Base-by-base conservation (phyloP, 1,140 invertebrate genomes). In the Oncopodura yosiiana region DNA sequence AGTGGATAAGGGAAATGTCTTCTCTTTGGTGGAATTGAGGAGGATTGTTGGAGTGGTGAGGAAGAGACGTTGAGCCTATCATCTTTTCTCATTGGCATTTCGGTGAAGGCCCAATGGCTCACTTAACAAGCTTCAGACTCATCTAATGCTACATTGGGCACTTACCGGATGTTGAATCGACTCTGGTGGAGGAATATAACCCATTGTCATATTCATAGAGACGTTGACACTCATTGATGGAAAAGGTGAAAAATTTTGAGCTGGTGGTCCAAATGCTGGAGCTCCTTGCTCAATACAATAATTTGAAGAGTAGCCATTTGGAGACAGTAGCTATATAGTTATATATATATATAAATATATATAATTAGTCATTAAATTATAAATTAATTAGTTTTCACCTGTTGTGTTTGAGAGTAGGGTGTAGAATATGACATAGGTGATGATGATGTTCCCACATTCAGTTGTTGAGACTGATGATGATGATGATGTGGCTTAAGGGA, bases 151-250 rank as follows among this genome's bases (percentile, higher is more conserved):
- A 49, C 8, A 23, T 19, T 23, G 9, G 18, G 4, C n/a, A n/a
- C n/a, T 58, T 42, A 63, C 61, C 50, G 56, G 61, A 60, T 63
- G 61, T 30, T 60, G 57, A n/a, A 62, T 21, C 12, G 14, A 37
- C 2, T 55, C n/a, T 16, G 58, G 55, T 18, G 61, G 46, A 16
- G 56, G 56, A 14, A 64, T 19, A 65, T 83, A 85, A 45, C 86
- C 86, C 82, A 94, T 93, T 18, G 91, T 94, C 91, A 94, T 94
- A 69, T 92, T 93, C 91, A 94, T 94, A 51, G 88, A 92, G 0
- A 94, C 89, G 67, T 94, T 95, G 53, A 94, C 89, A 65, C 86
- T 90, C 90, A 95, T 94, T 57, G 84, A 83, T 16, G 85, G 85
- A 69, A 88, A 87, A 66, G 61, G 55, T 54, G 48, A 36, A 42